Evolutionary conservation across 2,888 invertebrate species (phyloP).

Genomic region (Ligdia adustata): DNA sequence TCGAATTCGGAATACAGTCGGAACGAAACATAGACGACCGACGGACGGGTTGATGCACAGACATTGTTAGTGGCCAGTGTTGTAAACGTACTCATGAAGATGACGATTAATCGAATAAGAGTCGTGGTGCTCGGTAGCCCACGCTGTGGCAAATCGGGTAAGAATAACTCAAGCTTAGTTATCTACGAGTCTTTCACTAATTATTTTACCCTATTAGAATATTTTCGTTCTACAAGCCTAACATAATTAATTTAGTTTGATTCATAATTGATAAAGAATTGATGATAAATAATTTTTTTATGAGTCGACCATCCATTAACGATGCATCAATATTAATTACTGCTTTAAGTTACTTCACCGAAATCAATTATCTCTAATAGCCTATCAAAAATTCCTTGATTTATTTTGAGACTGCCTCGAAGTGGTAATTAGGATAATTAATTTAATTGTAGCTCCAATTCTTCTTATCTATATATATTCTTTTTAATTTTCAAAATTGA

Average conservation of each 20-base stretch:
- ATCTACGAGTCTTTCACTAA: background rate
- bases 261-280: too few relatives aligned
- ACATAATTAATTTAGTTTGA: too few relatives aligned
- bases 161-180: conserved; percentile 56
- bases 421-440: conserved; percentile 62
- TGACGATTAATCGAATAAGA: conserved; percentile 90
- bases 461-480: too few relatives aligned
- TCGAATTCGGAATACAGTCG: conserved; percentile 41
- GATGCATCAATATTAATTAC: conserved; percentile 47
- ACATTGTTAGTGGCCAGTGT: conserved; percentile 47
- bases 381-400: conserved; percentile 58
- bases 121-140: conserved; percentile 90
- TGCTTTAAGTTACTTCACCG: conserved; percentile 45
- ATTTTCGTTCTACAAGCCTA: too few relatives aligned
- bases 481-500: conserved; percentile 45
- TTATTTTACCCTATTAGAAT: too few relatives aligned
- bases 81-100: conserved; percentile 82
- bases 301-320: too few relatives aligned
- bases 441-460: conserved; percentile 59
- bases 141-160: conserved; percentile 90
- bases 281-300: too few relatives aligned
- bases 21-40: conserved; percentile 39
- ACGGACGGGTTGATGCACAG: conserved; percentile 48
- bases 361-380: conserved; percentile 75
- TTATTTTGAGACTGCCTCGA: conserved; percentile 60